Conservation (phyloP, 1,140 invertebrate species). For the Mycetomoellerius zeteki region DNA sequence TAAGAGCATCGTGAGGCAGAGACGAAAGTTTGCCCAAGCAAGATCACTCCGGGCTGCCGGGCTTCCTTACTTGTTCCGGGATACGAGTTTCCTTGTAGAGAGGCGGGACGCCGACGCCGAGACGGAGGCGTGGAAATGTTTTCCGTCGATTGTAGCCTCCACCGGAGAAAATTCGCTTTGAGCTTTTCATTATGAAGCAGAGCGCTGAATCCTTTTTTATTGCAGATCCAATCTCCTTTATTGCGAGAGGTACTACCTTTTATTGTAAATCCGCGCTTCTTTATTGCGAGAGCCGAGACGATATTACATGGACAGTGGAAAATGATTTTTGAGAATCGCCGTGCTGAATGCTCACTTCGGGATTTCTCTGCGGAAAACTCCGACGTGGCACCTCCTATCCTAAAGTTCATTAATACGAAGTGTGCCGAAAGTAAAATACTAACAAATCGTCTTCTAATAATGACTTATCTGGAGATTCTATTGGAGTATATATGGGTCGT, state of each 20-base stretch:
- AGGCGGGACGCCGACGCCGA: not conserved
- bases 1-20: slow-evolving; percentile 45
- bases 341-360: slow-evolving; percentile 37
- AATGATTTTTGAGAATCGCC: slow-evolving; percentile 60
- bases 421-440: not conserved
- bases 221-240: slow-evolving; percentile 64
- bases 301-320: slow-evolving; percentile 61
- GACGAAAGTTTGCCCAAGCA: slow-evolving; percentile 28
- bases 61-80: slow-evolving; percentile 12
- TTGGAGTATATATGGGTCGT: too few species aligned
- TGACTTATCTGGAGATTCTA: not conserved
- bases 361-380: slow-evolving; percentile 16
- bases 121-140: slow-evolving; percentile 59
- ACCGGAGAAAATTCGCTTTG: slow-evolving; percentile 62
- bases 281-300: slow-evolving; percentile 47
- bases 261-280: slow-evolving; percentile 64
- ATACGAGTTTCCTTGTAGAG: slow-evolving; percentile 1
- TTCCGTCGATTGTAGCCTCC: slow-evolving; percentile 50
- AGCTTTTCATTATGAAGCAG: slow-evolving; percentile 64
- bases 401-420: slow-evolving; percentile 34
- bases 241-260: slow-evolving; percentile 60
- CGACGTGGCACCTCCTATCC: slow-evolving; percentile 8
- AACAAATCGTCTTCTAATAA: slow-evolving; percentile 32
- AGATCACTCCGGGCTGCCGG: slow-evolving; percentile 47
- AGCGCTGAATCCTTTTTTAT: slow-evolving; percentile 65